These are phyloP conservation scores for Callipepla californica DNA, from an alignment of 2,113 vertebrate species.

Conservation along the genomic window DNA sequence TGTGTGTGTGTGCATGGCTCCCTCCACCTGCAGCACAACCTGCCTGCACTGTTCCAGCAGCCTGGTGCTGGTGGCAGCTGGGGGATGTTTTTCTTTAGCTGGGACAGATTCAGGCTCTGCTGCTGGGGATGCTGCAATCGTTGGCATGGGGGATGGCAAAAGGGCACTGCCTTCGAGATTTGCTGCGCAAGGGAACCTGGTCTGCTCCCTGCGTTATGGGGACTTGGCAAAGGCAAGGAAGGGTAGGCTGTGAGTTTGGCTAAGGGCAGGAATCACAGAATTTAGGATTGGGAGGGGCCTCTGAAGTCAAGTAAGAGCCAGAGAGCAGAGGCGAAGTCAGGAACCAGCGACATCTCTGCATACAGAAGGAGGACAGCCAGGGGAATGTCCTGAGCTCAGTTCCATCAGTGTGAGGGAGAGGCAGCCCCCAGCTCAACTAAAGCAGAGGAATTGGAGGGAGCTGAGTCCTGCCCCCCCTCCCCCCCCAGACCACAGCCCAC, in stretches of 20 bases:
- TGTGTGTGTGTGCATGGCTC: fast-evolving
- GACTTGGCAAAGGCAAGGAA: background rate
- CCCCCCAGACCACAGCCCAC: background rate
- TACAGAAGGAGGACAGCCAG: fast-evolving
- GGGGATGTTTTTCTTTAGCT: background rate
- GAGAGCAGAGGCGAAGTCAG: background rate
- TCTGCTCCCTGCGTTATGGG: fast-evolving
- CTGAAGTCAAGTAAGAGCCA: fast-evolving
- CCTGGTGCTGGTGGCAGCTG: fast-evolving
- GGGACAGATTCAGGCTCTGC: background rate
- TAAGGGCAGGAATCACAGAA: fast-evolving
- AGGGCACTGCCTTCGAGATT: fast-evolving
- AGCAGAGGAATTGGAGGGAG: fast-evolving
- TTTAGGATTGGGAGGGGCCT: background rate
- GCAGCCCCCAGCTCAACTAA: background rate
- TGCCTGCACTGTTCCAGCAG: fast-evolving
- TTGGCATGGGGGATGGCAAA: fast-evolving
- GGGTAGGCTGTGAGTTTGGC: fast-evolving
- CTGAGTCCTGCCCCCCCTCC: background rate
- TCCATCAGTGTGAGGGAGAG: background rate
- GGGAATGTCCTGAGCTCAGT: fast-evolving
- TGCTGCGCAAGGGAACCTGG: background rate
- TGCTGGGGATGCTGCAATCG: fast-evolving
- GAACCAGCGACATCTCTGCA: background rate
- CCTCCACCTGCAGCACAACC: background rate